These are phyloP conservation scores for Bombus sylvicola DNA, from an alignment of 1,140 invertebrate species.

Conservation along the genomic window DNA sequence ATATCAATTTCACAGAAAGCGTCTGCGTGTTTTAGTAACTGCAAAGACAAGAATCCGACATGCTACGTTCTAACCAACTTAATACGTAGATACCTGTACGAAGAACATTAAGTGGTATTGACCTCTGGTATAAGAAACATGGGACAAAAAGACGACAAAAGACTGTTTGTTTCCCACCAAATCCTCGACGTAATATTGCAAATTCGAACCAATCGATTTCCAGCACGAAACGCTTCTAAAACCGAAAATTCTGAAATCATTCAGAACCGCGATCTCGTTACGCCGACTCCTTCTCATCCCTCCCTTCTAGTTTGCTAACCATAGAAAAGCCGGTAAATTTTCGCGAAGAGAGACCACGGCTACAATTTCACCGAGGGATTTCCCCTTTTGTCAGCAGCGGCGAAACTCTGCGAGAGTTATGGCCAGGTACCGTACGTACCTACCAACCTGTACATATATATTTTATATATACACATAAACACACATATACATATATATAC, in stretches of 20 bases:
- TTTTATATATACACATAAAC: not conserved
- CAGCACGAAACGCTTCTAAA: not conserved
- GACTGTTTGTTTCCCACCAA: not conserved
- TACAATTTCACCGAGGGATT: slow-evolving; percentile 49
- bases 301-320: not conserved
- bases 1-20: no score
- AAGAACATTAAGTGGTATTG: no score
- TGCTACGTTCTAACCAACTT: no score
- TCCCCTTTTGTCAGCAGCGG: slow-evolving; percentile 49
- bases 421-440: slow-evolving; percentile 38
- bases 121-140: not conserved
- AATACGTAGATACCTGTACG: no score
- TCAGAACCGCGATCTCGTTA: not conserved
- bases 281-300: not conserved
- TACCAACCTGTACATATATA: not conserved
- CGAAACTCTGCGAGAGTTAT: slow-evolving; percentile 56
- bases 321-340: slow-evolving; percentile 1
- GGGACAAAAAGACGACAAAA: not conserved
- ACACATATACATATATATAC: not conserved
- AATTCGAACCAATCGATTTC: not conserved
- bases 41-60: no score
- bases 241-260: not conserved
- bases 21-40: no score
- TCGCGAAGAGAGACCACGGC: not conserved
- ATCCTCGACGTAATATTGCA: not conserved